Percentiles rank a stretch among this genome's conserved stretches.
Evolutionary conservation across 2,888 invertebrate genomes (phyloP).

Genomic region (Diaphora mendica): DNA sequence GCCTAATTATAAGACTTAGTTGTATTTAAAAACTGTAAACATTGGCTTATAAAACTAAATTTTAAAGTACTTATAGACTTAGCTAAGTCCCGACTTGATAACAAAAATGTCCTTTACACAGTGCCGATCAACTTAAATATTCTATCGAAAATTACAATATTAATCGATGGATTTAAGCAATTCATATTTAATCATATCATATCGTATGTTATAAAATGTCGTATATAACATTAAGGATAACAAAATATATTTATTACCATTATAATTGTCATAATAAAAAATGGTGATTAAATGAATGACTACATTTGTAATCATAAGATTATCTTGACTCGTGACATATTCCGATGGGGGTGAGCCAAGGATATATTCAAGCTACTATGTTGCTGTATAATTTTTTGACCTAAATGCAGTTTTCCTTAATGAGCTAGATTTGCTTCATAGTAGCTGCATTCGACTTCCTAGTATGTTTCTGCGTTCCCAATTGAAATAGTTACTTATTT

Average conservation of each 20-base stretch:
- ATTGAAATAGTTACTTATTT: too few relatives aligned
- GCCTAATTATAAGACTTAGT: neutral
- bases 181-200: conserved; percentile 36
- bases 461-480: too few relatives aligned
- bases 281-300: neutral
- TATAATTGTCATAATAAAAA: neutral
- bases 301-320: neutral
- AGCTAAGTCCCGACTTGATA: conserved; percentile 53
- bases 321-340: neutral
- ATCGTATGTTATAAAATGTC: conserved; percentile 16
- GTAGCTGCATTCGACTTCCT: too few relatives aligned
- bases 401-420: neutral
- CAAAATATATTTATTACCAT: conserved; percentile 3
- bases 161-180: conserved; percentile 26
- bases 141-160: conserved; percentile 20
- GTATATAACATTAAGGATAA: conserved; percentile 19
- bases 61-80: conserved; percentile 9
- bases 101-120: conserved; percentile 58
- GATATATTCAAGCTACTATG: neutral
- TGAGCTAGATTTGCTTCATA: neutral
- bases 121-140: conserved; percentile 34
- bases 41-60: neutral
- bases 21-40: neutral
- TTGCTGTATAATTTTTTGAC: too few relatives aligned
- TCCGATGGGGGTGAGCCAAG: neutral